These are phyloP conservation scores for Lamellibrachia columna DNA, from an alignment of 2,888 invertebrate genomes.

Conservation along the genomic window DNA sequence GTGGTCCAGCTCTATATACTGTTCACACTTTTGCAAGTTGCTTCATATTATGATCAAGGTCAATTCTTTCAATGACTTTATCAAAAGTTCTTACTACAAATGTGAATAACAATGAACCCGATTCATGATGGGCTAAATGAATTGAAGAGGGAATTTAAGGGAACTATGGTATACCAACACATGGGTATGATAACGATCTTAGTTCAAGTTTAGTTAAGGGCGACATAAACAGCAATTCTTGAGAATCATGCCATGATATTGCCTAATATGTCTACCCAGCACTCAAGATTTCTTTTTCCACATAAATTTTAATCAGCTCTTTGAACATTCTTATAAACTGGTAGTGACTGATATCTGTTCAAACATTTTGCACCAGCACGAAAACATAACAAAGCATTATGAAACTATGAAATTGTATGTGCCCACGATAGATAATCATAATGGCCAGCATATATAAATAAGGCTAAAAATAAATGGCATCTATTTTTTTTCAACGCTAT, in stretches of 20 bases:
- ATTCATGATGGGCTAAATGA: too few relatives aligned
- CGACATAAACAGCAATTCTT: not conserved
- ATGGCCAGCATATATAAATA: not conserved
- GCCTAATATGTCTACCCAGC: not conserved
- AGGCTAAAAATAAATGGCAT: not conserved
- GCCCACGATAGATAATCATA: not conserved
- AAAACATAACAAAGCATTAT: not conserved
- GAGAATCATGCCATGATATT: not conserved
- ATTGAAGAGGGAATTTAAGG: too few relatives aligned
- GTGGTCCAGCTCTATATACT: too few relatives aligned
- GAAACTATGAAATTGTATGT: too few relatives aligned
- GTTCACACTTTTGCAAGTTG: too few relatives aligned
- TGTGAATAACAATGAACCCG: too few relatives aligned
- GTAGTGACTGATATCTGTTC: too few relatives aligned
- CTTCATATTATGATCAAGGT: too few relatives aligned
- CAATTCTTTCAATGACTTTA: too few relatives aligned
- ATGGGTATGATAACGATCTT: not conserved
- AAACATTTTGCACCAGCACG: not conserved
- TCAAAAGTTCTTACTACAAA: too few relatives aligned
- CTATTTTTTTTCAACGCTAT: not conserved
- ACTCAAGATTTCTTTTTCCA: not conserved
- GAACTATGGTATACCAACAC: not conserved
- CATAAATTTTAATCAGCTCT: not conserved
- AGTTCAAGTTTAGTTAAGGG: not conserved
- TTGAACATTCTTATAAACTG: not conserved